Percentiles rank a stretch among this genome's conserved stretches.
Evolutionary conservation across 1,140 invertebrate species (phyloP).

Genomic region (Diorhabda carinulata): DNA sequence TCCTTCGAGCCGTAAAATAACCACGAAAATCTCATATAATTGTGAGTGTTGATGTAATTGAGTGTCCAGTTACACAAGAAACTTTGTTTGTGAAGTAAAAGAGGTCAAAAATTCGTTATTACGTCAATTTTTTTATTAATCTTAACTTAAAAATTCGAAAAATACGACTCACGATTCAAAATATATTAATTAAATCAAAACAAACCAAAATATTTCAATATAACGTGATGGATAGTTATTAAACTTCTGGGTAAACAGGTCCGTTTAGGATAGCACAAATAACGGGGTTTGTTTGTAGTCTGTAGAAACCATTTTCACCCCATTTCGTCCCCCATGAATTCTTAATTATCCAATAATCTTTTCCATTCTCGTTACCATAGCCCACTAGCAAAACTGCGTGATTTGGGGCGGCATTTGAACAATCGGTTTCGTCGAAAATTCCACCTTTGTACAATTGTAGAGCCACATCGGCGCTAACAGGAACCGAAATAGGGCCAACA

Average conservation of each 20-base stretch:
- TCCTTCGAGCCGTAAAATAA: no score
- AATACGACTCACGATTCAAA: no score
- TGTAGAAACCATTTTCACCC: neutral
- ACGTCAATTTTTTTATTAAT: no score
- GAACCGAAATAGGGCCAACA: neutral
- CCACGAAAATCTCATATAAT: no score
- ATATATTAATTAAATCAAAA: no score
- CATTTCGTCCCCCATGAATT: neutral
- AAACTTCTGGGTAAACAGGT: neutral
- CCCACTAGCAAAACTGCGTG: neutral
- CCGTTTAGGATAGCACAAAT: neutral
- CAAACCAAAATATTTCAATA: neutral
- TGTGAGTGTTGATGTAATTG: no score
- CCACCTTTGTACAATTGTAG: neutral
- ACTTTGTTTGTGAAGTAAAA: no score
- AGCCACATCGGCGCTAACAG: neutral
- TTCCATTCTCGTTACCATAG: neutral
- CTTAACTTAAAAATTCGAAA: no score
- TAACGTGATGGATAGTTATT: neutral
- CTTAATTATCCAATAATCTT: neutral
- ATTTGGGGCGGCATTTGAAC: neutral
- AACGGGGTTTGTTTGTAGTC: neutral
- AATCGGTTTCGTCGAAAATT: neutral
- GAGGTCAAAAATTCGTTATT: no score
- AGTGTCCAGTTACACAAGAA: no score